Conservation (phyloP, 2,888 invertebrate genomes). For the Mythimna pallens region DNA sequence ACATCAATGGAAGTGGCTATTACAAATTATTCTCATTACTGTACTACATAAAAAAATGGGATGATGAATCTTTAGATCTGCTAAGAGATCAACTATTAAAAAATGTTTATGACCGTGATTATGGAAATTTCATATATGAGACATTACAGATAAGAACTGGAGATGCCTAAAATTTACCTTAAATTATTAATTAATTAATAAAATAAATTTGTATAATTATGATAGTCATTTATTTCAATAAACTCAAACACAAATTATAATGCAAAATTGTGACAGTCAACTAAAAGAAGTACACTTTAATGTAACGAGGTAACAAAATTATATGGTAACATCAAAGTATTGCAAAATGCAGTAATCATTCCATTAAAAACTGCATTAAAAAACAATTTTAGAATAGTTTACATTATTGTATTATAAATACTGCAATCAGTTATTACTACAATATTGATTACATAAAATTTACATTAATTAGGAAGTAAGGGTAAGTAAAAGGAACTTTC, state of each 20-base stretch:
- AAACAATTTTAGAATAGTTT: slow-evolving; percentile 18
- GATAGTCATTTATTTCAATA: slow-evolving; percentile 73
- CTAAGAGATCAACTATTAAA: slow-evolving; percentile 82
- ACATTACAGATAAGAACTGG: slow-evolving; percentile 80
- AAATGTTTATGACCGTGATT: slow-evolving; percentile 77
- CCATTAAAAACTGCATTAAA: slow-evolving; percentile 43
- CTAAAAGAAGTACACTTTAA: slow-evolving; percentile 56
- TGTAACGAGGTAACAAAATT: slow-evolving; percentile 71
- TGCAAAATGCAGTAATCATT: slow-evolving; percentile 63
- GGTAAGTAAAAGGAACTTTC: slow-evolving; percentile 54
- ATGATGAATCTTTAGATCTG: slow-evolving; percentile 81
- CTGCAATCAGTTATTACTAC: slow-evolving; percentile 42
- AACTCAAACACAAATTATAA: slow-evolving; percentile 73
- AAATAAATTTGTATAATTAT: slow-evolving; percentile 57
- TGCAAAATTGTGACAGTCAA: slow-evolving; percentile 65
- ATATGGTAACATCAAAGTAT: slow-evolving; percentile 74
- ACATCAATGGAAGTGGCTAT: slow-evolving; percentile 82
- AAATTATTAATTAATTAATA: slow-evolving; percentile 28
- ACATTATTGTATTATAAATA: slow-evolving; percentile 37
- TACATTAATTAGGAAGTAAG: slow-evolving; percentile 37
- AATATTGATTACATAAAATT: slow-evolving; percentile 52
- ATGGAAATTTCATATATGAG: slow-evolving; percentile 83
- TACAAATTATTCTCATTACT: slow-evolving; percentile 89
- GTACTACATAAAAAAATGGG: slow-evolving; percentile 88
- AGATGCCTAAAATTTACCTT: slow-evolving; percentile 49